Base-by-base conservation (phyloP, 35 echinoderm and acorn worm species). In the Heliocidaris tuberculata region DNA sequence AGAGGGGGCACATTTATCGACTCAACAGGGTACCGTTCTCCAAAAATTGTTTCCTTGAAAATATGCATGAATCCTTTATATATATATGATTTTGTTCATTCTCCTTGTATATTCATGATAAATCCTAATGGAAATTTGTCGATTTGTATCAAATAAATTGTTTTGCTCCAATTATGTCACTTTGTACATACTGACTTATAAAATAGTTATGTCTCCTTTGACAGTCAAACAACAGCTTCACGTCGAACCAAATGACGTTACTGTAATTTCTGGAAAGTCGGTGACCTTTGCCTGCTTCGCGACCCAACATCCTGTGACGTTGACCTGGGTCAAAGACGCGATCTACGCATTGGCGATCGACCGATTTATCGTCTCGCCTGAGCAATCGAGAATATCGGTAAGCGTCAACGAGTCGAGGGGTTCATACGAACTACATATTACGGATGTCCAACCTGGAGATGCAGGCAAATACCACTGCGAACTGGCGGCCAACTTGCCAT, bases 401-500 rank as follows among this genome's bases (percentile, higher is more conserved):
- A 56, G 90, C 48, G 90, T 92, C 27, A 92, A 92, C 49, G 90
- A 92, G 27, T 21, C 90, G n/a, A 92, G 47, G 13, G 49, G 49
- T 11, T 92, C 90, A 10, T 92, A 92, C 48, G 90, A 92, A 30
- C 90, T 92, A 9, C 90, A 92, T 30, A 92, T 92, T 47, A 11
- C 49, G 0, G 49, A 56, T 27, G 90, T 92, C 4, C 90, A 92
- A 29, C 90, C 42, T 2, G 90, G 27, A 50, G 90, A 92, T 56
- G 90, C 90, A 16, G 90, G 90, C 10, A 48, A 48, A 15, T 92
- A 92, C 49, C 90, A 92, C 90, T 92, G 90, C 90, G 90, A 92
- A 92, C 90, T 92, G 90, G 90, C 90, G 90, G 90, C 90, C 90
- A 92, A 92, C 49, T 47, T 92, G 1, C 90, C 90, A 27, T 92